phyloP scores from a whole-genome alignment of 1,140 invertebrate species.

The Metopolophium dirhodum region DNA sequence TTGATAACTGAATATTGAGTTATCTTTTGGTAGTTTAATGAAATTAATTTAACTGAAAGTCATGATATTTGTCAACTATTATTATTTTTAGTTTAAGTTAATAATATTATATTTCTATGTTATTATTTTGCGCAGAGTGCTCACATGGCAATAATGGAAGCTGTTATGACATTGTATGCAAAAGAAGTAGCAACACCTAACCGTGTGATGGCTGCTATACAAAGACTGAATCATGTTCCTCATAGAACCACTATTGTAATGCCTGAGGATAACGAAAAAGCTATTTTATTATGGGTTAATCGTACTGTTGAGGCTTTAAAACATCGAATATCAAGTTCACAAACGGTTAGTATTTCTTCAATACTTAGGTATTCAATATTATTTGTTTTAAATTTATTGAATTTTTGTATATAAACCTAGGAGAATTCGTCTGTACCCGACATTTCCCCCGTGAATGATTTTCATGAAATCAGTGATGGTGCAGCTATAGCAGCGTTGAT shows the following conservation, averaged over 20 bases:
- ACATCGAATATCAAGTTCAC: constrained; percentile 59
- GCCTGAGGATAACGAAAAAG: constrained; percentile 82
- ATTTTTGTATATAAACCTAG: not conserved
- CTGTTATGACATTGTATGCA: constrained; percentile 93
- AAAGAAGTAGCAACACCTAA: constrained; percentile 91
- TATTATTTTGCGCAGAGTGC: constrained; percentile 75
- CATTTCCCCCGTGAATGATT: constrained; percentile 68
- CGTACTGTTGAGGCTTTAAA: constrained; percentile 81
- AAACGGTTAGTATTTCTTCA: not conserved
- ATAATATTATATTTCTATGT: not conserved
- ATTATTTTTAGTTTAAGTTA: not conserved
- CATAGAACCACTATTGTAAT: constrained; percentile 65
- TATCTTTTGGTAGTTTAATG: not conserved
- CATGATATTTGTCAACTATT: not conserved
- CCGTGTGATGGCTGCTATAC: constrained; percentile 83
- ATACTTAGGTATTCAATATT: not conserved
- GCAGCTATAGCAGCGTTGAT: constrained; percentile 87
- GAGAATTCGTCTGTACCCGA: constrained; percentile 57
- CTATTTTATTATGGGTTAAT: constrained; percentile 90
- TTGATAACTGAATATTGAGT: not conserved
- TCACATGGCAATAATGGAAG: constrained; percentile 96
- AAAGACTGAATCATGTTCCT: constrained; percentile 62
- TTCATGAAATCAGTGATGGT: constrained; percentile 88
- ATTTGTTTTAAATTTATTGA: not conserved
- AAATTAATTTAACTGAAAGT: not conserved